These are phyloP conservation scores for Cepaea hortensis DNA, from an alignment of 2,888 invertebrate species.

Conservation along the genomic window DNA sequence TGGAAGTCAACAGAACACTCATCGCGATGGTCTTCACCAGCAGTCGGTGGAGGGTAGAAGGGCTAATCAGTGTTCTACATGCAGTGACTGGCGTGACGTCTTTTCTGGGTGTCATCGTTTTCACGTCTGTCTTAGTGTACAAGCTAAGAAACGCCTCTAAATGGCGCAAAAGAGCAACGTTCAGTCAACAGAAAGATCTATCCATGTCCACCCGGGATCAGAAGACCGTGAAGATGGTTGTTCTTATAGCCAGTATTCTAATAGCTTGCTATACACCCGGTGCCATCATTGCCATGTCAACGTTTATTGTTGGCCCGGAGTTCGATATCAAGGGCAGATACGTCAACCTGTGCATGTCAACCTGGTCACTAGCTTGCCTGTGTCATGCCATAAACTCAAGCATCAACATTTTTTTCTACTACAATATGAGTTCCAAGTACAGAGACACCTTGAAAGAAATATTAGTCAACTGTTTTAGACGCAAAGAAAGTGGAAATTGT, in stretches of 20 bases:
- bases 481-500: no score
- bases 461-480: not conserved
- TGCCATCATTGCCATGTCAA: not conserved
- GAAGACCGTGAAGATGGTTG: slow-evolving; percentile 14
- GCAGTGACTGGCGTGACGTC: not conserved
- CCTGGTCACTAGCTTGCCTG: slow-evolving; percentile 4
- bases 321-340: slow-evolving; percentile 21
- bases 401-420: slow-evolving; percentile 17
- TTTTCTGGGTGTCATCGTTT: slow-evolving; percentile 6
- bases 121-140: not conserved
- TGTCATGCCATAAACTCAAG: slow-evolving; percentile 16
- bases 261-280: slow-evolving; percentile 19
- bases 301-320: slow-evolving; percentile 21
- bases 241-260: slow-evolving; percentile 2
- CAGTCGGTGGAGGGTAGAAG: not conserved
- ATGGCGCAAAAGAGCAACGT: slow-evolving; percentile 7
- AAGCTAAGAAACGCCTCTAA: not conserved
- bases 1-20: not conserved
- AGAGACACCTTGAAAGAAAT: not conserved
- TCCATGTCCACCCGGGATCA: slow-evolving; percentile 13
- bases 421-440: slow-evolving; percentile 17
- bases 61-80: slow-evolving; percentile 1
- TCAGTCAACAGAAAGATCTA: not conserved
- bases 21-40: not conserved
- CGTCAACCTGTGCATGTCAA: slow-evolving; percentile 20